phyloP scores from a whole-genome alignment of 2,797 vertebrate species.

The Danionella dracula region DNA sequence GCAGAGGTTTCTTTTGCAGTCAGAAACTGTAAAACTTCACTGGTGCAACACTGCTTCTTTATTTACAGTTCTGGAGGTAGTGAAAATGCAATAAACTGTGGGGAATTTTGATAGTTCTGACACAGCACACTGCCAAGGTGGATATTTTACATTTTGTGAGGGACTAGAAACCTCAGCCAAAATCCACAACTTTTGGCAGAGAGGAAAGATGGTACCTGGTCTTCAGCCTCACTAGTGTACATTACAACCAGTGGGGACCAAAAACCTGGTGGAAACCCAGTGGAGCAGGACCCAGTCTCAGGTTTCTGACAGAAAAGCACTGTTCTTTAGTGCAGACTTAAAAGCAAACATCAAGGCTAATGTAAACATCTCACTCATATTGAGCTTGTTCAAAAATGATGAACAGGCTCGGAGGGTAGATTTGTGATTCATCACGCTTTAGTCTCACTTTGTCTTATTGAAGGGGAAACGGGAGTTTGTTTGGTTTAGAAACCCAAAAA shows the following conservation, averaged over 20 bases:
- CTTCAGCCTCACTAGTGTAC: slow-evolving; percentile 1
- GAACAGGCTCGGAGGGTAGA: slow-evolving; percentile 38
- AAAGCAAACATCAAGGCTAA: slow-evolving; percentile 68
- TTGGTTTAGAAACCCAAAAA: slow-evolving; percentile 44
- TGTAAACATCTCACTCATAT: slow-evolving; percentile 52
- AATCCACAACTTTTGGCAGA: slow-evolving; percentile 15
- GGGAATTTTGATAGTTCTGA: slow-evolving; percentile 6
- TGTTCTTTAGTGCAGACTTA: slow-evolving; percentile 55
- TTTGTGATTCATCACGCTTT: slow-evolving; percentile 59
- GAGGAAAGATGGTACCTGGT: slow-evolving; percentile 9
- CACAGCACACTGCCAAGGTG: slow-evolving; percentile 15
- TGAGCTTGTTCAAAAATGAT: slow-evolving; percentile 28
- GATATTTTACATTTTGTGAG: slow-evolving; percentile 14
- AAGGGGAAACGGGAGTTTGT: slow-evolving; percentile 39
- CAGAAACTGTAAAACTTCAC: background rate
- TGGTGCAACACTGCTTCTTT: slow-evolving; percentile 9
- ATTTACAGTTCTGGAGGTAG: slow-evolving; percentile 13
- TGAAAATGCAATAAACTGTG: slow-evolving; percentile 25
- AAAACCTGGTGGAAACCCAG: slow-evolving; percentile 18
- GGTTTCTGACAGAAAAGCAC: slow-evolving; percentile 54
- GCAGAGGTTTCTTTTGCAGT: background rate
- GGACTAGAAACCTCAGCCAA: slow-evolving; percentile 18
- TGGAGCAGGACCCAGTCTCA: slow-evolving; percentile 37
- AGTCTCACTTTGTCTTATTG: slow-evolving; percentile 44
- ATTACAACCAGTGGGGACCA: slow-evolving; percentile 16